Percentiles rank a stretch among this genome's conserved stretches.
Conservation (phyloP, 1,140 invertebrate species). For the Samia ricini region DNA sequence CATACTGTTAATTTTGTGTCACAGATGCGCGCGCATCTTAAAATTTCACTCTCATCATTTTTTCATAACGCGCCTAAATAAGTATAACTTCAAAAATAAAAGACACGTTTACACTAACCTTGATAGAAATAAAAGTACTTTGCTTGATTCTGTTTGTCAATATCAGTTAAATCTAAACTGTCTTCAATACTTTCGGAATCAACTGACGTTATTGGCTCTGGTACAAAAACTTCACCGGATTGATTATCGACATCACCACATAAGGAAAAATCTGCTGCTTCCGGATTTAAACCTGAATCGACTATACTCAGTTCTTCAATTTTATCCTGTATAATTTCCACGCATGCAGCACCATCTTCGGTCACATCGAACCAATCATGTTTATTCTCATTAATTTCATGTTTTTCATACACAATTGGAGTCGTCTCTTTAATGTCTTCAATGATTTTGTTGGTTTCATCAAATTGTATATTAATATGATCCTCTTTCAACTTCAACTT, state of each 20-base stretch:
- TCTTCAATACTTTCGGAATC: constrained; percentile 26
- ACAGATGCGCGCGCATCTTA: too few species aligned
- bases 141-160: constrained; percentile 61
- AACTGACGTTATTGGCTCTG: constrained; percentile 11
- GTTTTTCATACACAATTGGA: constrained; percentile 55
- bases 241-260: constrained; percentile 49
- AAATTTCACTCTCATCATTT: too few species aligned
- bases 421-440: constrained; percentile 22
- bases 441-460: constrained; percentile 26
- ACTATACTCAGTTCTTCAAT: constrained; percentile 41
- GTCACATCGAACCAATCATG: constrained; percentile 68
- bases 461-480: constrained; percentile 37
- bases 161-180: constrained; percentile 35
- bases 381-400: constrained; percentile 47
- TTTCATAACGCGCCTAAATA: too few species aligned
- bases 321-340: constrained; percentile 45
- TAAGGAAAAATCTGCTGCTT: constrained; percentile 44
- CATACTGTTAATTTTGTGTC: too few species aligned
- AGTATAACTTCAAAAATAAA: too few species aligned
- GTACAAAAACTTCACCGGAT: constrained; percentile 32
- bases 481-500: constrained; percentile 47
- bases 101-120: constrained; percentile 79
- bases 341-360: constrained; percentile 52
- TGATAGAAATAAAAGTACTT: constrained; percentile 93
- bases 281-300: constrained; percentile 50